phyloP scores from a whole-genome alignment of 23 tunicate species.

The Ascidia mentula region DNA sequence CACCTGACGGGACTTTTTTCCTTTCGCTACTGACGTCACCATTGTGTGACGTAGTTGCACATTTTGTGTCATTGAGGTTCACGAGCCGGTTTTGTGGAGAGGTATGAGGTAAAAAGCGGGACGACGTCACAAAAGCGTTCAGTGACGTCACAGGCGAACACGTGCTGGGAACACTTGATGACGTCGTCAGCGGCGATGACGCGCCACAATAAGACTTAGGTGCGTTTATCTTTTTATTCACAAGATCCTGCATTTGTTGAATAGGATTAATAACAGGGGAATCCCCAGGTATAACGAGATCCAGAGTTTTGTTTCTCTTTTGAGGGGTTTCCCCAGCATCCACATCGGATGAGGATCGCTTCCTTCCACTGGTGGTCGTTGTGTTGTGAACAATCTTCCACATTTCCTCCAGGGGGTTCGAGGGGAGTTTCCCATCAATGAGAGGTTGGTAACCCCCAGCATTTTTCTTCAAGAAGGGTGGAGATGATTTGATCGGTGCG shows the following conservation, averaged over 20 bases:
- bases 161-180: neutral
- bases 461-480: neutral
- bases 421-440: neutral
- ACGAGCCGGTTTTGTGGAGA: neutral
- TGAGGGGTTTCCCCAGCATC: neutral
- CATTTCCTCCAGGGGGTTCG: constrained; percentile 87
- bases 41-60: neutral
- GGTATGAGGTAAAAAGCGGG: neutral
- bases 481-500: constrained; percentile 27
- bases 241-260: constrained; percentile 61
- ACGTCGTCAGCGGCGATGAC: neutral
- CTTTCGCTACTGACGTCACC: neutral
- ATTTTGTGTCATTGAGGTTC: neutral
- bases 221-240: constrained; percentile 7
- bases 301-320: constrained; percentile 21
- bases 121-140: neutral
- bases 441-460: neutral
- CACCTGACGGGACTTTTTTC: too few relatives aligned
- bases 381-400: constrained; percentile 70
- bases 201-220: neutral
- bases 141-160: constrained; percentile 7
- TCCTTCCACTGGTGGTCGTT: constrained; percentile 10
- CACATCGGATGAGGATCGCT: neutral
- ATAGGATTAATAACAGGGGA: constrained; percentile 24
- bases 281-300: constrained; percentile 31